Base-by-base conservation (phyloP, 2,113 vertebrate species). In the Oreotrochilus melanogaster region DNA sequence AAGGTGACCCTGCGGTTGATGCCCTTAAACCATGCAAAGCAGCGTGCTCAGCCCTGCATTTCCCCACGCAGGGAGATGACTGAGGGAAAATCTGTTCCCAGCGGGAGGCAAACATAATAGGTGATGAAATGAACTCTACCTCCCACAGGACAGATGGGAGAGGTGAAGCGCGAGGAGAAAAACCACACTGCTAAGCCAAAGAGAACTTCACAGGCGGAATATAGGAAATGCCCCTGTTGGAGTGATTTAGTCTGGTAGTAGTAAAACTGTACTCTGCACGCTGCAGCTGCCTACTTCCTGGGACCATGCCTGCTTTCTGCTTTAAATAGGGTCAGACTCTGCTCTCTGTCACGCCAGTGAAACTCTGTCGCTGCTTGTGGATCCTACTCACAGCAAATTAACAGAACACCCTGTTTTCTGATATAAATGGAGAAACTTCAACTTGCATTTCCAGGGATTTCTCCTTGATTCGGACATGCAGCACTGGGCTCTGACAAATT, bases 121-220 rank as follows among this genome's bases (percentile, higher is more conserved):
- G 92, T 93, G 93, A 96, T 86, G 79, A 90, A 96, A 90, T 93
- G 86, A 96, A 78, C 94, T 51, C 82, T 69, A 74, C 94, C 95
- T 96, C 94, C 95, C 96, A 96, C 93, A 78, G 92, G 94, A 95
- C 86, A 93, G 93, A 90, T 78, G 90, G 94, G 75, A 94, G 92
- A 96, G 95, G 93, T 96, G 95, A 95, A 86, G 88, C 8, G 3
- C 5, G 43, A 89, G 90, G 85, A 94, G 75, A 53, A 84, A 65
- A 96, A 82, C 43, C 88, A 33, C 39, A 0, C 78, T 76, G 94
- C 89, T 64, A 48, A 95, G 85, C 43, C 86, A 67, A 43, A 21
- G 67, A 78, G 91, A 95, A 70, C 90, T 86, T 39, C 82, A 13
- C 71, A 81, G 79, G 90, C 79, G 5, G 86, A 67, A 72, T 28